Base-by-base conservation (phyloP, 2,113 vertebrate species). In the Anarhynchus alexandrinus region DNA sequence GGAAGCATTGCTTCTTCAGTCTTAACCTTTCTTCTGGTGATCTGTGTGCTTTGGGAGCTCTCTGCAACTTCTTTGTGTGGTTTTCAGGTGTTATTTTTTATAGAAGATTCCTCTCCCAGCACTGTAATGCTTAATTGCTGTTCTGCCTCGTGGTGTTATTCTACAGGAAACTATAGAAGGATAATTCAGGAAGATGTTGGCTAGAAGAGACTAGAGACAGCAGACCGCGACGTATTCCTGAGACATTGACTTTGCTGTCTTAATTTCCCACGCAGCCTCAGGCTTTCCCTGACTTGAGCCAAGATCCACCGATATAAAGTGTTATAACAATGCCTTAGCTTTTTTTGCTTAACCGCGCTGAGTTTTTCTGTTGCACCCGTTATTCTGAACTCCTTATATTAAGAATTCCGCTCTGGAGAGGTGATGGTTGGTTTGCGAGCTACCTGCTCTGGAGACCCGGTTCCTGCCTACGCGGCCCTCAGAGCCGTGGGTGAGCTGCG, bases 201-300 rank as follows among this genome's bases (percentile, higher is more conserved):
- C 19, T 36, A 19, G 32, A 34, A 36, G 22, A 55, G 22, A 54
- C 29, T 14, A 17, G 25, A 10, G 19, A 8, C 19, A 11, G 14
- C 1, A 38, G 29, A 14, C 34, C 0, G 3, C 1, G 3, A 4
- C 1, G 12, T 15, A 5, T 20, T 4, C 26, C 12, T 1, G 22
- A 34, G 27, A 55, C 6, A 4, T 2, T 19, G 15, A 10, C 72
- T 32, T 36, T 5, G 16, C 25, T 6, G 18, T 16, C 52, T 5
- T 17, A 1, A 29, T 23, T 32, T 83, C 25, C 27, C 11, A 6
- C 2, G 4, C 15, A 34, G n/a, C 30, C 42, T 34, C 71, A 32
- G 26, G 18, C 55, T n/a, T 30, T 51, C 65, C 58, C 43, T 26
- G 19, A 13, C 23, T 22, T 2, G 0, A 25, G 25, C 12, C 6